Evolutionary conservation across 1,140 invertebrate genomes (phyloP), one percentile per base, ranked within the genome.

Genomic region (Nomia melanderi): DNA sequence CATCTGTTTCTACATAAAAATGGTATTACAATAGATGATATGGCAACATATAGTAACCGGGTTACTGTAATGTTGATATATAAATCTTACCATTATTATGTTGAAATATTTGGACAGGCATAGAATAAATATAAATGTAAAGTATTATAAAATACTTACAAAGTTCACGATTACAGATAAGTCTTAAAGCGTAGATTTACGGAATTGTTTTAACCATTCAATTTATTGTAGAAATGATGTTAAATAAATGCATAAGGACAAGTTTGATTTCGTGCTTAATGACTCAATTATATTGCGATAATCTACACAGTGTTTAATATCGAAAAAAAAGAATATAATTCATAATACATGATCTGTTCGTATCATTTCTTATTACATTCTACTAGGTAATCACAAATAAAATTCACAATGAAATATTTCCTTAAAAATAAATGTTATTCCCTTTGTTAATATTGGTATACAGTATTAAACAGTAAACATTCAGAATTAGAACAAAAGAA

Each of bases 371-470:
- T 39, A 57, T 14, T 69, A 59, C 69, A 76, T 69, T 62, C 50
- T 72, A 56, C 23, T 53, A 60, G 54, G 60, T 77, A 29, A 41
- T 64, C 31, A 27, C 44, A 63, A 82, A 83, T 78, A 29, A 76
- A 69, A 59, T 69, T 76, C 56, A 56, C 73, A 76, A 64, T 44
- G 74, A 70, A 83, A 63, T 76, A 27, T 39, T 76, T 83, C 60
- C 62, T 84, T 84, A 82, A 86, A 86, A 86, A 87, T 86, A 86
- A 60, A 84, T 84, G 53, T 86, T 86, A 86, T 86, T 87, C 72
- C 41, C 17, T 79, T 74, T 70, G 66, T 77, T 81, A 74, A 73
- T 79, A 62, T 77, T 41, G 59, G 57, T 81, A 79, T 72, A 78
- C 60, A 83, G 62, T 77, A 81, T 80, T 73, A 84, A 81, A 79